Base-by-base conservation (phyloP, 2,797 vertebrate genomes). In the Sebastes matsubarae region DNA sequence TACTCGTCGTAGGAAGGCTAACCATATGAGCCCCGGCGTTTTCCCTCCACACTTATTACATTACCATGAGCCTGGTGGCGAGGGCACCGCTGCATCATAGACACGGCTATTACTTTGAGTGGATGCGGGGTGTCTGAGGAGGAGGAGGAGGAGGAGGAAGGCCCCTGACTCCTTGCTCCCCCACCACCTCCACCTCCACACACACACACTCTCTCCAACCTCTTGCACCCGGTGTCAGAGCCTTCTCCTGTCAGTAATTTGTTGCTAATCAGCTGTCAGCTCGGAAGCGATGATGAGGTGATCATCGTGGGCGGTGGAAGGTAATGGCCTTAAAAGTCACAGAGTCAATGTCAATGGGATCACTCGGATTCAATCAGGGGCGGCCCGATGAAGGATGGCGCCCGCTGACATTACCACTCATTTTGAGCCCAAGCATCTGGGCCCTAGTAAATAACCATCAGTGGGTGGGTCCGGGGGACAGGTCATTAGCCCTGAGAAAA, bases 361-460 rank as follows among this genome's bases (percentile, higher is more conserved):
- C 91, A 94, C 97, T 98, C 95, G 96, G 96, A 97, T 98, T 98
- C 97, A 98, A 98, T 98, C 98, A 97, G 96, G 95, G 96, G 89
- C 92, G 94, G 95, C 85, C 75, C 78, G 83, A 93, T 98, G 97
- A 99, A 96, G 95, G 96, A 99, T 98, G 97, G 97, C 96, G 92
- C 97, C 97, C 94, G 96, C 97, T 98, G 98, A 99, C 98, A 99
- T 97, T 97, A 99, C 97, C 97, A 97, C 97, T 99, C 98, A 99
- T 97, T 98, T 98, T 99, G 98, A 99, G 98, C 96, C 96, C 97
- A 96, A 99, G 98, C 98, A 99, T 99, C 98, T 99, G 98, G 98
- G 97, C 96, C 97, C 98, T 97, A 98, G 98, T 99, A 99, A 99
- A 99, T 99, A 99, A 99, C 97, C 97, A 99, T 99, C 97, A 98